These are phyloP conservation scores for Uromys caudimaculatus DNA, from an alignment of 2,797 vertebrate genomes.

Conservation along the genomic window DNA sequence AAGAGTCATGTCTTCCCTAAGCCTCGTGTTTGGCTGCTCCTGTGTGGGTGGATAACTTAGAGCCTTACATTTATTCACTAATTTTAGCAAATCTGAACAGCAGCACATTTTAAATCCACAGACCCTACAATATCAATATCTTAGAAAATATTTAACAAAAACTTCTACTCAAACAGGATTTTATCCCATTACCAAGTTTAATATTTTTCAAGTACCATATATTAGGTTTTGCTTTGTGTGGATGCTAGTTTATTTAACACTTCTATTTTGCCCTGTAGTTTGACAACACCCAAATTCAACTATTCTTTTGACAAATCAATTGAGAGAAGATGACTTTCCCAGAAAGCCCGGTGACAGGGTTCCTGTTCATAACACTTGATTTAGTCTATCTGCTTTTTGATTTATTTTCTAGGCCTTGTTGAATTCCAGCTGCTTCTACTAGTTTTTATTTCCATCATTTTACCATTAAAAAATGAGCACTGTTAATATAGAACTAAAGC, in stretches of 20 bases:
- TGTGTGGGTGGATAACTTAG: neutral
- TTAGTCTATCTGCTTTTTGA: neutral
- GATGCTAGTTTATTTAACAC: neutral
- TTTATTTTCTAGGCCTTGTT: neutral
- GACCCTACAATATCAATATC: neutral
- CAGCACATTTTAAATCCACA: neutral
- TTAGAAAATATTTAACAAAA: slow-evolving; percentile 27
- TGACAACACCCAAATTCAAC: neutral
- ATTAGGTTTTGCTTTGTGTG: neutral
- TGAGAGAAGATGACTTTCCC: neutral
- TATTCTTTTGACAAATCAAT: neutral
- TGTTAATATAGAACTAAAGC: neutral
- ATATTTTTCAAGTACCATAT: neutral
- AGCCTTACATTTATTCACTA: neutral
- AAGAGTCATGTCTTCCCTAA: neutral
- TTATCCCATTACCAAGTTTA: neutral
- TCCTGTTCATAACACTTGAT: neutral
- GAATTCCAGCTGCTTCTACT: neutral
- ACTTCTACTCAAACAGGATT: neutral
- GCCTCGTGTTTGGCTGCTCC: neutral
- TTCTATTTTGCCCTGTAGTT: neutral
- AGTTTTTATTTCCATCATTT: neutral
- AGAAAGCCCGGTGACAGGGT: neutral
- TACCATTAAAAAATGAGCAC: neutral
- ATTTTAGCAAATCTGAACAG: neutral